Percentiles rank a stretch among this genome's conserved stretches.
Evolutionary conservation across 2,888 invertebrate genomes (phyloP).

Genomic region (Chrysopilus asiliformis): DNA sequence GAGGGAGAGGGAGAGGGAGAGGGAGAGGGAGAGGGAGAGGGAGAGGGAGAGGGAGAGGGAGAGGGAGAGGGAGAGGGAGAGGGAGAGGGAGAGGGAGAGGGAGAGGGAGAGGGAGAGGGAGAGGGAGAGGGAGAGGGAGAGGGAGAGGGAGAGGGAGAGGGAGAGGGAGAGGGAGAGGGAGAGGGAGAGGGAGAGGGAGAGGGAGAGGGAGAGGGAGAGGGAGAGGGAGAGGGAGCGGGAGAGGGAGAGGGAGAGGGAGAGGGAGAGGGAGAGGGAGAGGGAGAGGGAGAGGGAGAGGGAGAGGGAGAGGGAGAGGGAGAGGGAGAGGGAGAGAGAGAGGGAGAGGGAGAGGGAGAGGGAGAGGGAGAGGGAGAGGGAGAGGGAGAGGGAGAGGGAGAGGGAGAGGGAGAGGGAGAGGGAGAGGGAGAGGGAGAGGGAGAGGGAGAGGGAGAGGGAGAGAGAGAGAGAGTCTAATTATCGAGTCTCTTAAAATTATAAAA

Average conservation of each 20-base stretch:
- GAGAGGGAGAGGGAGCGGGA: too few species aligned
- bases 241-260: too few species aligned
- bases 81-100: too few species aligned
- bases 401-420: conserved; percentile 1
- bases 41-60: too few species aligned
- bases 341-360: background rate
- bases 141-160: background rate
- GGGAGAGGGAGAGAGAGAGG: background rate
- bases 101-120: too few species aligned
- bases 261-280: conserved; percentile 1
- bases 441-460: conserved; percentile 1
- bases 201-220: background rate
- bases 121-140: too few species aligned
- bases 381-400: conserved; percentile 1
- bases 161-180: background rate
- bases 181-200: background rate
- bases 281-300: background rate
- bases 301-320: conserved; percentile 2
- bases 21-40: conserved; percentile 1
- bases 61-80: too few species aligned
- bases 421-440: conserved; percentile 1
- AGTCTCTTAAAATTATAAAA: too few species aligned
- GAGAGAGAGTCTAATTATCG: too few species aligned
- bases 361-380: conserved; percentile 1
- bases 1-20: conserved; percentile 1